Percentiles rank a stretch among this genome's conserved stretches.
These are phyloP conservation scores for Aleadryas rufinucha DNA, from an alignment of 2,113 vertebrate species.

Conservation along the genomic window DNA sequence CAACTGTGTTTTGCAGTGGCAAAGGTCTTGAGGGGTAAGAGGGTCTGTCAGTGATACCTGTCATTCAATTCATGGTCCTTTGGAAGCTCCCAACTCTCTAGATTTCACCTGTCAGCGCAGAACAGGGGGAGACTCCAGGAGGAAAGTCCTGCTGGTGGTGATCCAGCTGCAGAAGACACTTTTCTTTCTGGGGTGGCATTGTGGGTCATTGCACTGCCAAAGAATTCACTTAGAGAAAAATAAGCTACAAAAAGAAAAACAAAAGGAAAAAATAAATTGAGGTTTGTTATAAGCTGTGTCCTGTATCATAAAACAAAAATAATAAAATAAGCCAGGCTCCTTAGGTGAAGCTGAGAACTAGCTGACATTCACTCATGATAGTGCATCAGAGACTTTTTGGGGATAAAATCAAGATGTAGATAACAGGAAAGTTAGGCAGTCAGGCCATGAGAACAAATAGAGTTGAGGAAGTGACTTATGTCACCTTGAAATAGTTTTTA, in stretches of 20 bases:
- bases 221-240: background rate
- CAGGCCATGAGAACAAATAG: background rate
- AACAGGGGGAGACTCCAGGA: background rate
- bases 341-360: background rate
- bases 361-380: background rate
- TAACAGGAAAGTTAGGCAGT: background rate
- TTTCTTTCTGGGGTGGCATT: background rate
- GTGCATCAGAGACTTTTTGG: background rate
- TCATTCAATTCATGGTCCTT: background rate
- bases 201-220: background rate
- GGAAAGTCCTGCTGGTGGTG: background rate
- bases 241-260: background rate
- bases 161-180: background rate
- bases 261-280: background rate
- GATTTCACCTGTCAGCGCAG: background rate
- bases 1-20: background rate
- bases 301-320: background rate
- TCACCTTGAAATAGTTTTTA: background rate
- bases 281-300: background rate
- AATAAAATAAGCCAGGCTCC: background rate
- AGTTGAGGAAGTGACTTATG: background rate
- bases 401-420: background rate
- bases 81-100: background rate
- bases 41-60: fast-evolving
- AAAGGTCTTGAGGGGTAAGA: background rate